These are phyloP conservation scores for Thamnophis sirtalis DNA, from an alignment of 2,113 vertebrate species.

Conservation along the genomic window DNA sequence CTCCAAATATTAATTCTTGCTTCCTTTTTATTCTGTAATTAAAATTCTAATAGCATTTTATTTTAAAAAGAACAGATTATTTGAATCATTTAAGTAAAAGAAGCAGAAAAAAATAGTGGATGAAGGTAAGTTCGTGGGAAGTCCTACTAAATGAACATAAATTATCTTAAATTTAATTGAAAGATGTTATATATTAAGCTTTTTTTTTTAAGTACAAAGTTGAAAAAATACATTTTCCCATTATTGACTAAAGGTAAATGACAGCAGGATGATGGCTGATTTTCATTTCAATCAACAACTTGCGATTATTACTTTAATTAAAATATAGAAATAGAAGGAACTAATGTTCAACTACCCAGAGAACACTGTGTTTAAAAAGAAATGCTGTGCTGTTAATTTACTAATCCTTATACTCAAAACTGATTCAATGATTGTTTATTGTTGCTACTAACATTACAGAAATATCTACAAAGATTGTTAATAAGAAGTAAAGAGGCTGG, in stretches of 20 bases:
- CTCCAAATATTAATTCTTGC: neutral
- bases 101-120: conserved; percentile 17
- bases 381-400: conserved; percentile 50
- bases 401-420: conserved; percentile 41
- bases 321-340: conserved; percentile 53
- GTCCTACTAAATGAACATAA: conserved; percentile 34
- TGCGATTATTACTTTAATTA: conserved; percentile 57
- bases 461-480: conserved; percentile 36
- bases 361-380: conserved; percentile 39
- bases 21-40: neutral
- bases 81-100: conserved; percentile 16
- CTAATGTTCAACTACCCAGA: conserved; percentile 47
- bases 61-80: neutral
- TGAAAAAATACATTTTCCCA: conserved; percentile 28
- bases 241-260: conserved; percentile 47
- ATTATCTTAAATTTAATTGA: conserved; percentile 51
- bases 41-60: neutral
- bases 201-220: conserved; percentile 61
- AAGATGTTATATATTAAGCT: conserved; percentile 49
- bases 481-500: neutral
- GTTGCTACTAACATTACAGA: conserved; percentile 42
- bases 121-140: conserved; percentile 59
- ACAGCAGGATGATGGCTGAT: conserved; percentile 57
- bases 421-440: conserved; percentile 46
- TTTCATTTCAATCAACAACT: conserved; percentile 63